A percentile compares a stretch with the other conserved stretches of the same genome.
phyloP scores from a whole-genome alignment of 2,113 vertebrate genomes.

The Dolichotis patagonum region DNA sequence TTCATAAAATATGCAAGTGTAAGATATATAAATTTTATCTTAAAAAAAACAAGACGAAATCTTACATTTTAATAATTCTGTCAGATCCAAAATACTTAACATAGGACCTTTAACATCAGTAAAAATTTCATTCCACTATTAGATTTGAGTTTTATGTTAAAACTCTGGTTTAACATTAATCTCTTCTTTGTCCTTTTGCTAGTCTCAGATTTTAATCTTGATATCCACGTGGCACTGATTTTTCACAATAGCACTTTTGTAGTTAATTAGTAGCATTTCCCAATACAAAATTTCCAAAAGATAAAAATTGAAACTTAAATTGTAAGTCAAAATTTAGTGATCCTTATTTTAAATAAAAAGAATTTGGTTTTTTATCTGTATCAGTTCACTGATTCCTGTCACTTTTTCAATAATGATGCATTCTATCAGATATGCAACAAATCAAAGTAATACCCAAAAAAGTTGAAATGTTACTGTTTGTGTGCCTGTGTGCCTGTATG shows the following conservation, averaged over 20 bases:
- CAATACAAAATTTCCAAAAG: neutral
- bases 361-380: neutral
- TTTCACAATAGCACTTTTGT: neutral
- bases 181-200: neutral
- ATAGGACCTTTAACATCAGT: neutral
- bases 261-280: neutral
- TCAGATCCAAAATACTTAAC: neutral
- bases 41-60: neutral
- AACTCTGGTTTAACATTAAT: neutral
- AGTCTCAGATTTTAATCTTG: neutral
- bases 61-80: neutral
- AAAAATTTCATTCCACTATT: neutral
- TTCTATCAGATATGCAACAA: slow-evolving; percentile 71
- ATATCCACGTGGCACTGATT: neutral
- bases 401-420: slow-evolving; percentile 54
- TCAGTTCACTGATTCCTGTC: slow-evolving; percentile 45
- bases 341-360: neutral
- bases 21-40: neutral
- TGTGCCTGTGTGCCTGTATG: neutral
- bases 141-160: neutral
- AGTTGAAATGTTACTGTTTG: slow-evolving; percentile 70
- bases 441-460: slow-evolving; percentile 5
- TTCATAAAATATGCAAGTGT: neutral
- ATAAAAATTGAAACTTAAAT: neutral
- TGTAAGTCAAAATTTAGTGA: slow-evolving; percentile 46